phyloP scores from a whole-genome alignment of 2,797 vertebrate genomes.

The Garrulus glandarius region DNA sequence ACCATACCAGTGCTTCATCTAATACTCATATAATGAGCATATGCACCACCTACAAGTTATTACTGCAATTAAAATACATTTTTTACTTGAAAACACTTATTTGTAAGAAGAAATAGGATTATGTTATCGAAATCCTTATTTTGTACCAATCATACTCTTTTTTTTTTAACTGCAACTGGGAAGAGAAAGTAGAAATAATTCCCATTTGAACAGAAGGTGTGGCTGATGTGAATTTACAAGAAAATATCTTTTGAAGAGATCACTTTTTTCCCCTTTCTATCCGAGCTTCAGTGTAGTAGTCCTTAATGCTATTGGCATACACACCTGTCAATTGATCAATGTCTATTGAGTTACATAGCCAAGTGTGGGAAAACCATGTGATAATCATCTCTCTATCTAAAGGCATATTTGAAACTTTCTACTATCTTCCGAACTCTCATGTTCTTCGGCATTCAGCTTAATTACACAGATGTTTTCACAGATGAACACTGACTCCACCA shows the following conservation, averaged over 20 bases:
- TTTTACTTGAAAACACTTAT: not conserved
- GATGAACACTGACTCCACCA: not conserved
- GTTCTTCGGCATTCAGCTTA: conserved; percentile 1
- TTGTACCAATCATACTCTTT: not conserved
- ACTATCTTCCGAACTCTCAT: not conserved
- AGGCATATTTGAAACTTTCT: not conserved
- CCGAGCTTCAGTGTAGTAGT: not conserved
- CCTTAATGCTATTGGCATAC: not conserved
- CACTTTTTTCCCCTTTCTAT: not conserved
- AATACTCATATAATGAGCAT: not conserved
- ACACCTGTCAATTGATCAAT: not conserved
- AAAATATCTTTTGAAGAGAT: not conserved
- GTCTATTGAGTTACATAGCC: not conserved
- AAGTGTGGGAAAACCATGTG: not conserved
- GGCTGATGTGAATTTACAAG: not conserved
- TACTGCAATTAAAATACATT: not conserved
- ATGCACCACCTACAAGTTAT: not conserved
- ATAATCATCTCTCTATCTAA: conserved; percentile 19
- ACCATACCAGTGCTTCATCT: not conserved
- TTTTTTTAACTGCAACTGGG: not conserved
- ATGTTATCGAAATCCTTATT: not conserved
- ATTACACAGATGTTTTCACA: conserved; percentile 32
- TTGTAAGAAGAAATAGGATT: not conserved
- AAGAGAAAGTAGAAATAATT: not conserved
- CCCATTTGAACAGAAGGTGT: not conserved